A percentile compares a stretch with the other conserved stretches of the same genome.
These are phyloP conservation scores for Leptobrachium ailaonicum DNA, from an alignment of 2,113 vertebrate species.

Conservation along the genomic window DNA sequence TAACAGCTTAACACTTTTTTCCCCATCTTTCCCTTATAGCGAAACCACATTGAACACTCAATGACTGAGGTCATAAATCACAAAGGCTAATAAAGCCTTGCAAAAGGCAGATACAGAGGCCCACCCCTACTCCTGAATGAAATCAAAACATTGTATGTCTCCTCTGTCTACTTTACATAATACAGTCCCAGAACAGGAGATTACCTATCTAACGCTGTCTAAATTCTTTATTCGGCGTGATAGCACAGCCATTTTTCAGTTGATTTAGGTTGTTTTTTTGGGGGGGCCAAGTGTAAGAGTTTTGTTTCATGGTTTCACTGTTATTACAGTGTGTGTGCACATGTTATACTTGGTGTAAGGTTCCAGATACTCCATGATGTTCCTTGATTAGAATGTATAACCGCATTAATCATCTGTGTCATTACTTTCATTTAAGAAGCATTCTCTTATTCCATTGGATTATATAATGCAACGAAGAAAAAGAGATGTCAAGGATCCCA, in stretches of 20 bases:
- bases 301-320: neutral
- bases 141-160: slow-evolving; percentile 42
- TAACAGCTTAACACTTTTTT: no score
- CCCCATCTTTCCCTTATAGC: no score
- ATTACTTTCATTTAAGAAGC: neutral
- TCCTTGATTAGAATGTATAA: no score
- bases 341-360: no score
- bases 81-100: slow-evolving; percentile 25
- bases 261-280: slow-evolving; percentile 2
- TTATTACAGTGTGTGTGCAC: no score
- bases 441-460: neutral
- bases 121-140: slow-evolving; percentile 39
- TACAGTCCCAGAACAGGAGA: slow-evolving; percentile 29
- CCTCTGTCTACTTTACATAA: slow-evolving; percentile 41
- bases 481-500: no score
- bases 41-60: neutral
- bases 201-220: slow-evolving; percentile 34
- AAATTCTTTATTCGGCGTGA: slow-evolving; percentile 26
- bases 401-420: no score
- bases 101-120: slow-evolving; percentile 19
- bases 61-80: slow-evolving; percentile 43
- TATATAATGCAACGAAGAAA: neutral
- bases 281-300: neutral
- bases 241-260: slow-evolving; percentile 24
- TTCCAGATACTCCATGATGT: no score